These are phyloP conservation scores for Verasper variegatus DNA, from an alignment of 2,113 vertebrate species.

Conservation along the genomic window DNA sequence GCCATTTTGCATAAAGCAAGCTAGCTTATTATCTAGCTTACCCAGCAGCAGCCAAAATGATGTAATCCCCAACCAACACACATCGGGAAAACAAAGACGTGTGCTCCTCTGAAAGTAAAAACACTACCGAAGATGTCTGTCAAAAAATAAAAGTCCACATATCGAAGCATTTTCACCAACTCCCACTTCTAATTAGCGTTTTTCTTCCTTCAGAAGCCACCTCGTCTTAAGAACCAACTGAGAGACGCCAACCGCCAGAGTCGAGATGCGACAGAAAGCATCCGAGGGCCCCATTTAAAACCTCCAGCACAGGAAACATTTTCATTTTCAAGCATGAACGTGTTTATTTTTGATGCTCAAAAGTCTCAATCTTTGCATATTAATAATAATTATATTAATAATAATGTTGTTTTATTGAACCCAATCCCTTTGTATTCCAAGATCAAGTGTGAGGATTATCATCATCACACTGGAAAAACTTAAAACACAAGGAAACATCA, in stretches of 20 bases:
- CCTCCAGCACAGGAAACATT: not conserved
- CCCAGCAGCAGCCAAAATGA: conserved; percentile 44
- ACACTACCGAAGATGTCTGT: conserved; percentile 1
- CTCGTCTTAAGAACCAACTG: conserved; percentile 3
- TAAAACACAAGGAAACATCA: conserved; percentile 6
- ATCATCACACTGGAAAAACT: not conserved
- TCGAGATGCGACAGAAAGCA: not conserved
- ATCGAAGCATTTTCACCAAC: conserved; percentile 19
- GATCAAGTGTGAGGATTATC: not conserved
- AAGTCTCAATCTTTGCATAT: conserved; percentile 4
- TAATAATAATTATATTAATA: not conserved
- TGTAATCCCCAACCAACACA: conserved; percentile 61
- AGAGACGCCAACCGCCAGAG: conserved; percentile 7
- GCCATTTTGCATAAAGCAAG: conserved; percentile 54
- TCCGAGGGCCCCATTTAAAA: conserved; percentile 12
- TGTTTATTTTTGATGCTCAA: conserved; percentile 7
- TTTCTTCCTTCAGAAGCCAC: conserved; percentile 34
- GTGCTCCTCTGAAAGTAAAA: conserved; percentile 20
- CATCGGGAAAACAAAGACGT: conserved; percentile 42
- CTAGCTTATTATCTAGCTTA: conserved; percentile 49
- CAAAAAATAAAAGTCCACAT: not conserved
- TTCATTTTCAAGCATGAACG: not conserved
- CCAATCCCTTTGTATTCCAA: not conserved
- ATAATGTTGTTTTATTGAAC: not conserved
- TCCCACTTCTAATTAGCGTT: conserved; percentile 24